These are phyloP conservation scores for Papilio machaon DNA, from an alignment of 1,140 invertebrate species.

Conservation along the genomic window DNA sequence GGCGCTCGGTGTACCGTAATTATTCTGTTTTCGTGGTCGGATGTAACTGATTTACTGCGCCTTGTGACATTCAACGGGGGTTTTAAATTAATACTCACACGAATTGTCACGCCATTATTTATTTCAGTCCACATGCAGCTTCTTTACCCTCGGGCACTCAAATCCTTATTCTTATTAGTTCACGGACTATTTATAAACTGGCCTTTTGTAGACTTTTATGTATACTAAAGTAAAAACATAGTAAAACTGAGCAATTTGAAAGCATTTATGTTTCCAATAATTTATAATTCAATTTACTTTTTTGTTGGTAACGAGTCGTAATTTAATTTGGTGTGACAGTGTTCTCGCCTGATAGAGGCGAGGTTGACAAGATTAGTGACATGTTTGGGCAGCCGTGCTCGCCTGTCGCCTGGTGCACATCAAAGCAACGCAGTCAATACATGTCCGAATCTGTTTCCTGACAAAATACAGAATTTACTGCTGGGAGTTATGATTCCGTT, in stretches of 20 bases:
- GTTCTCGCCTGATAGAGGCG: slow-evolving; percentile 55
- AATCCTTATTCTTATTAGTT: slow-evolving; percentile 67
- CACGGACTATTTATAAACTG: slow-evolving; percentile 73
- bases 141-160: slow-evolving; percentile 53
- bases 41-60: slow-evolving; percentile 71
- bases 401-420: slow-evolving; percentile 49
- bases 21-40: slow-evolving; percentile 70
- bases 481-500: slow-evolving; percentile 2
- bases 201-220: slow-evolving; percentile 65
- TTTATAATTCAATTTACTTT: slow-evolving; percentile 35
- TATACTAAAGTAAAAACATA: neutral
- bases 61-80: slow-evolving; percentile 59
- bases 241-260: neutral
- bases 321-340: slow-evolving; percentile 49
- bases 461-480: slow-evolving; percentile 57
- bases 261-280: neutral
- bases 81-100: slow-evolving; percentile 72
- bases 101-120: slow-evolving; percentile 75
- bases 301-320: slow-evolving; percentile 14
- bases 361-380: slow-evolving; percentile 70
- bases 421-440: slow-evolving; percentile 60
- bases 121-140: slow-evolving; percentile 62
- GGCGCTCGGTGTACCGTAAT: slow-evolving; percentile 57
- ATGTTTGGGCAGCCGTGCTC: slow-evolving; percentile 45
- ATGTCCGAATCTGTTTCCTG: slow-evolving; percentile 51